phyloP scores from a whole-genome alignment of 2,797 vertebrate species.

The Phrynocephalus guinanensis region DNA sequence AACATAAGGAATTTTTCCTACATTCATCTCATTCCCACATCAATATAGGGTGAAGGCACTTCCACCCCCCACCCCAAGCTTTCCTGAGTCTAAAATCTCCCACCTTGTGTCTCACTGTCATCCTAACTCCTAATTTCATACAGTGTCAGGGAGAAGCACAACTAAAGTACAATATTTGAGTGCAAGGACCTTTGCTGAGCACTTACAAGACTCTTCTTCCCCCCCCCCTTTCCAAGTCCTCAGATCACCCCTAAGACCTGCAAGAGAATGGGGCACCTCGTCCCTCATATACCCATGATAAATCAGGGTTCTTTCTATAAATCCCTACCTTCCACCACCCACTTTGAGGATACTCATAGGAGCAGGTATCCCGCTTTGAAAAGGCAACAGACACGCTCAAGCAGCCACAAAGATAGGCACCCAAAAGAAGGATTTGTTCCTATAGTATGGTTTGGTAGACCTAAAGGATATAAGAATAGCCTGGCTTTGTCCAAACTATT shows the following conservation, averaged over 20 bases:
- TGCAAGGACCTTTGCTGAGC: background rate
- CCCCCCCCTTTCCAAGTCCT: slow-evolving; percentile 12
- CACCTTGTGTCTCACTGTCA: slow-evolving; percentile 45
- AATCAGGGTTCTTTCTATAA: background rate
- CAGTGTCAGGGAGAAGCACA: background rate
- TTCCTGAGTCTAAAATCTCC: slow-evolving; percentile 57
- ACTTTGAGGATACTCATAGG: background rate
- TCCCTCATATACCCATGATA: slow-evolving; percentile 1
- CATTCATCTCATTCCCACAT: background rate
- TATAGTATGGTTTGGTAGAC: background rate
- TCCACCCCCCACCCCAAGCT: slow-evolving; percentile 23
- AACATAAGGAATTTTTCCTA: background rate
- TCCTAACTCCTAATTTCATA: slow-evolving; percentile 48
- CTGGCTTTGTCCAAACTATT: background rate
- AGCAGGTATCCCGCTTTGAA: slow-evolving; percentile 22
- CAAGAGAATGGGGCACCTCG: slow-evolving; percentile 14
- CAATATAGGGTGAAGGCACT: background rate
- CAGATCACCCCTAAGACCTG: background rate
- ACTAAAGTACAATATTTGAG: background rate
- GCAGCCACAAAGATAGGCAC: background rate
- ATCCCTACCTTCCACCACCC: background rate
- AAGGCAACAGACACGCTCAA: background rate
- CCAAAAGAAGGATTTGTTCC: background rate
- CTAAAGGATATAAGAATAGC: background rate
- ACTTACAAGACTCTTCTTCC: background rate